Percentiles rank a stretch among this genome's conserved stretches.
phyloP scores from a whole-genome alignment of 35 echinoderm and acorn worm genomes.

The Heliocidaris erythrogramma region DNA sequence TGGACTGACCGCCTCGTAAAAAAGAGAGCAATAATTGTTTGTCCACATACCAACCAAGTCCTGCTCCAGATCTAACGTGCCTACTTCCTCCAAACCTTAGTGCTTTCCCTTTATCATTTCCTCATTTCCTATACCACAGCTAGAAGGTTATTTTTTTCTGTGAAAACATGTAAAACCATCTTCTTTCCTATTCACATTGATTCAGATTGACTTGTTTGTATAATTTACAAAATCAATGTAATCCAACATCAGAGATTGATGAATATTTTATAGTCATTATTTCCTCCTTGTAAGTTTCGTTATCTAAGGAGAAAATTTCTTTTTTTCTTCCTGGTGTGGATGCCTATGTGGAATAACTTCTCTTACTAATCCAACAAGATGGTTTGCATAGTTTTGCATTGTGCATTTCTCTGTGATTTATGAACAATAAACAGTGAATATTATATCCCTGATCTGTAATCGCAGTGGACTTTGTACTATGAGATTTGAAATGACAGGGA shows the following conservation, averaged over 20 bases:
- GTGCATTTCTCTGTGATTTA: too few relatives aligned
- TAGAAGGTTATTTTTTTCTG: background rate
- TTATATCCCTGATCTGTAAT: too few relatives aligned
- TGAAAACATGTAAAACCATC: conserved; percentile 17
- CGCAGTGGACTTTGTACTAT: too few relatives aligned
- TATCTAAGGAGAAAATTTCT: background rate
- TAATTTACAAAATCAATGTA: background rate
- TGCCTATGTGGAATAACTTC: too few relatives aligned
- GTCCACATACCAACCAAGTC: background rate
- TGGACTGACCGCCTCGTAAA: background rate
- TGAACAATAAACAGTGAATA: too few relatives aligned
- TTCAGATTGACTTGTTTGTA: too few relatives aligned
- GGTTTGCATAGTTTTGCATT: too few relatives aligned
- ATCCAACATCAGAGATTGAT: background rate
- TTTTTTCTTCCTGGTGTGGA: background rate
- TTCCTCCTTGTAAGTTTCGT: background rate
- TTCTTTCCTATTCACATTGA: background rate
- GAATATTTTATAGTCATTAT: background rate
- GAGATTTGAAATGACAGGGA: too few relatives aligned
- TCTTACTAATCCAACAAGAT: too few relatives aligned
- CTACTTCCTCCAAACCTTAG: background rate
- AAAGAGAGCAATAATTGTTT: background rate
- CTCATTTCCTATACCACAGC: background rate
- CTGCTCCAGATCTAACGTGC: background rate
- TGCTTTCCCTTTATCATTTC: conserved; percentile 10